Base-by-base conservation (phyloP, 2,113 vertebrate genomes). In the human region DNA sequence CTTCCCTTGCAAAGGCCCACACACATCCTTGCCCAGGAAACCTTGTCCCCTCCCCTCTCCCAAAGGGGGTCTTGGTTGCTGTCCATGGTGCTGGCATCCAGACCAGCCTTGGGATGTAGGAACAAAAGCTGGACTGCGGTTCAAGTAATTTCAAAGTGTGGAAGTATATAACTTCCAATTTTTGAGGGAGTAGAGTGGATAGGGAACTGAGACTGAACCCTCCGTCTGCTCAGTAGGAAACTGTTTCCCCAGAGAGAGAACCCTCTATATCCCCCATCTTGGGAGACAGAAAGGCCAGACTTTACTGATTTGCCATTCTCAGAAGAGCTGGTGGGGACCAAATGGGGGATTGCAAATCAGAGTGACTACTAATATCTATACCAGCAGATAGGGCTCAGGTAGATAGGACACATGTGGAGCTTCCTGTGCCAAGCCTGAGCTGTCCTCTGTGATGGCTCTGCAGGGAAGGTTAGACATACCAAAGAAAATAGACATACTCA, bases 1-100 rank as follows among this genome's bases (percentile, higher is more conserved):
- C 32, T 95, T 96, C 59, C 70, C 23, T 84, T 83, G 40, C 61
- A 89, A 87, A 73, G 57, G 32, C 40, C 48, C 48, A 52, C 30
- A 43, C 57, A 43, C 14, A 64, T 64, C 18, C 72, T 86, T 68
- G 64, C 52, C 70, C 14, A 48, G 38, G 59, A 82, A 94, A 45
- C 57, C 14, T 57, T 43, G 43, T 83, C 55, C 16, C 52, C 32
- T 50, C 14, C 20, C 27, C 22, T 12, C 52, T 20, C 32, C 68
- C n/a, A 50, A 40, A 20, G 2, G 22, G 22, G 43, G 35, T 52
- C 35, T 73, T 94, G 43, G 94, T 76, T 22, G 90, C 97, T 97
- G 94, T 98, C 97, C 97, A 55, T 97, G 97, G 97, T 97, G 84
- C 98, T 98, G 94, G 87, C 45, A 50, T 4, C 14, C 48, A 57